Evolutionary conservation across 1,140 invertebrate genomes (phyloP).

Genomic region (Argopecten irradians): DNA sequence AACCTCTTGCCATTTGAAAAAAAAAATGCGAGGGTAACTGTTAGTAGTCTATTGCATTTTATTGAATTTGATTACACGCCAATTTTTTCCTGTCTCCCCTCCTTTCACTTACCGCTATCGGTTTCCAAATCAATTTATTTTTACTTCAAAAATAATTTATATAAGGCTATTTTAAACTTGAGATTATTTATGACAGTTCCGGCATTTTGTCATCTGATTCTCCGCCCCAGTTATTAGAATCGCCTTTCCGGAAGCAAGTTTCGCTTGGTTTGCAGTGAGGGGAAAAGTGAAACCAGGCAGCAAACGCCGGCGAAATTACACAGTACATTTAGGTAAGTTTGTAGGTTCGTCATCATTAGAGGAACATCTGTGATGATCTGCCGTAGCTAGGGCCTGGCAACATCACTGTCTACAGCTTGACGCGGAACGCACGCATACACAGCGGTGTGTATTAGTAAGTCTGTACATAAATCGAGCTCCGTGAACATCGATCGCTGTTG

Average conservation of each 20-base stretch:
- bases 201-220: background rate
- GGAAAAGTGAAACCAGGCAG: constrained; percentile 15
- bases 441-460: background rate
- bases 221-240: background rate
- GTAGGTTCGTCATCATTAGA: background rate
- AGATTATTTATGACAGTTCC: background rate
- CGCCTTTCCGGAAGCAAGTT: constrained; percentile 14
- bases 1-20: no score
- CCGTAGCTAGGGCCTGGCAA: background rate
- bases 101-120: no score
- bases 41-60: no score
- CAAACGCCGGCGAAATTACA: background rate
- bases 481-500: constrained; percentile 14
- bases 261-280: background rate
- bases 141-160: no score
- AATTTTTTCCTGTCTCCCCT: no score
- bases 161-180: no score
- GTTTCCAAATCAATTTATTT: no score
- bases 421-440: constrained; percentile 8
- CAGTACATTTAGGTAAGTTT: background rate
- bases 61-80: no score
- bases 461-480: background rate
- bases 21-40: no score
- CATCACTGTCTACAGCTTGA: background rate
- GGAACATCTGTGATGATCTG: background rate